These are phyloP conservation scores for Apostichopus japonicus DNA, from an alignment of 35 echinoderm and acorn worm species.

Conservation along the genomic window DNA sequence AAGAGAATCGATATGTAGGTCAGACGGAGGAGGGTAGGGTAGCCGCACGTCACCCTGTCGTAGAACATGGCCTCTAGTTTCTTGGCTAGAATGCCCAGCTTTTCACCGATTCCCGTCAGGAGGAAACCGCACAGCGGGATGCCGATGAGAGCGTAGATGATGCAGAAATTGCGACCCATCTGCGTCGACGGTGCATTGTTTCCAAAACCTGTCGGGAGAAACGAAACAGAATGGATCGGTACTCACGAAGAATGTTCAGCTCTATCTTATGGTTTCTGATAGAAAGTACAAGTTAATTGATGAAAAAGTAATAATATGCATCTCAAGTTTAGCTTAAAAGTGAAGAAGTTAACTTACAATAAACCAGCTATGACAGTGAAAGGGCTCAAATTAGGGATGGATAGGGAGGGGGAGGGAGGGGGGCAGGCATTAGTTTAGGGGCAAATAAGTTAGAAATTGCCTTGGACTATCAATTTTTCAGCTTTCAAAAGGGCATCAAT, in stretches of 20 bases:
- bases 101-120: slow-evolving; percentile 69
- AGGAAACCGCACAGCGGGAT: slow-evolving; percentile 91
- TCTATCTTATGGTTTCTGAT: no score
- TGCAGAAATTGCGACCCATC: slow-evolving; percentile 71
- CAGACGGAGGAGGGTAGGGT: slow-evolving; percentile 29
- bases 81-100: slow-evolving; percentile 53
- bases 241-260: background rate
- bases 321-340: no score
- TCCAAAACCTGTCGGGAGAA: slow-evolving; percentile 80
- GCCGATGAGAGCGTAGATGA: slow-evolving; percentile 89
- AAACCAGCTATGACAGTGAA: no score
- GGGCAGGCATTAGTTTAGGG: no score
- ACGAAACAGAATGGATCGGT: background rate
- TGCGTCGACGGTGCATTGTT: slow-evolving; percentile 79
- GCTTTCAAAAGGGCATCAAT: no score
- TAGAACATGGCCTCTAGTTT: slow-evolving; percentile 47
- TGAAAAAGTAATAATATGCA: background rate
- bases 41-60: slow-evolving; percentile 26
- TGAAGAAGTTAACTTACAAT: no score
- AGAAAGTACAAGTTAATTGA: background rate
- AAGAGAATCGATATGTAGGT: slow-evolving; percentile 55
- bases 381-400: no score
- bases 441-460: no score
- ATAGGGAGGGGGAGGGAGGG: no score
- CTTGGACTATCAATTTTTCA: no score